Evolutionary conservation across 1,140 invertebrate genomes (phyloP).

Genomic region (Trichomalopsis sarcophagae): DNA sequence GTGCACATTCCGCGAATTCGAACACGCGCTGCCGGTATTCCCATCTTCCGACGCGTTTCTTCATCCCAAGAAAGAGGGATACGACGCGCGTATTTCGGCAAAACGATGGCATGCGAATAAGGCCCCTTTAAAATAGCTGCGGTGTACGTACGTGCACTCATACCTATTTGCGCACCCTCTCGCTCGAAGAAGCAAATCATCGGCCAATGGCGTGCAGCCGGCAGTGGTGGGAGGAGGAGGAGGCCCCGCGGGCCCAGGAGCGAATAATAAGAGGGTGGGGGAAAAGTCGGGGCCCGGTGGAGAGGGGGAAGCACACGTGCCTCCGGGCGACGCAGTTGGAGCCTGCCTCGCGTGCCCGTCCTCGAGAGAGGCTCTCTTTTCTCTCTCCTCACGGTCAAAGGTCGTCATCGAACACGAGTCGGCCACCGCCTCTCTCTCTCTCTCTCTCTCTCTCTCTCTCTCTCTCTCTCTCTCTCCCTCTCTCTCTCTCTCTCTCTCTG

Average conservation of each 20-base stretch:
- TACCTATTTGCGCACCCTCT: background rate
- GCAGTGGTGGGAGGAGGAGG: slow-evolving; percentile 31
- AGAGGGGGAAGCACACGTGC: slow-evolving; percentile 67
- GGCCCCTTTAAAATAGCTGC: background rate
- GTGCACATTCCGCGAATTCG: background rate
- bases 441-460: background rate
- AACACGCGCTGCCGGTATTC: background rate
- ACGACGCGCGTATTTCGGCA: background rate
- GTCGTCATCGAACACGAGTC: slow-evolving; percentile 73
- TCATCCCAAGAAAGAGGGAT: background rate
- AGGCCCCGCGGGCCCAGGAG: background rate
- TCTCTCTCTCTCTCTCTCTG: background rate
- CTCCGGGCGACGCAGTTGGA: slow-evolving; percentile 65
- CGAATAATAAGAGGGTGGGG: slow-evolving; percentile 17
- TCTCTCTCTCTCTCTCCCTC: background rate
- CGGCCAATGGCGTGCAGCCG: slow-evolving; percentile 61
- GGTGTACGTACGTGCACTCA: background rate
- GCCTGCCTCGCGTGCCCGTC: slow-evolving; percentile 69
- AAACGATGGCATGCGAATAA: background rate
- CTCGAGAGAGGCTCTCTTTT: slow-evolving; percentile 48
- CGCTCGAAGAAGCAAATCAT: background rate
- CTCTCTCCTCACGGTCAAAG: slow-evolving; percentile 64
- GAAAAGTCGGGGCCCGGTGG: slow-evolving; percentile 17
- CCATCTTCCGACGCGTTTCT: background rate
- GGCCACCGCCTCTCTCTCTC: slow-evolving; percentile 43